These are phyloP conservation scores for Pogonophryne albipinna DNA, from an alignment of 2,797 vertebrate species.

Conservation along the genomic window DNA sequence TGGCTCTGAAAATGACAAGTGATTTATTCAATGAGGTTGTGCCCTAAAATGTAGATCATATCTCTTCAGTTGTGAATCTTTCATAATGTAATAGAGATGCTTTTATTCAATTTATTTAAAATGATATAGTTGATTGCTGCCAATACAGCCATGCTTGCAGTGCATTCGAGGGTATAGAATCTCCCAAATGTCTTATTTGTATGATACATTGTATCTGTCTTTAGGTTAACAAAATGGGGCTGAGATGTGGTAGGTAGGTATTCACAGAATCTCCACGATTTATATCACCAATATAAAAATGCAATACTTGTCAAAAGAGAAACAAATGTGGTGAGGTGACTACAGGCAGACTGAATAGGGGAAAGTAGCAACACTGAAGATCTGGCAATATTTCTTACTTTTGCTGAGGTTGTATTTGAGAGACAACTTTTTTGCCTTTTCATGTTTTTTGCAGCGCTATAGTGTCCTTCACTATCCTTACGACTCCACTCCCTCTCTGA, in stretches of 20 bases:
- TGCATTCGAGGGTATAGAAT: neutral
- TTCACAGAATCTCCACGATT: neutral
- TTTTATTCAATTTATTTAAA: neutral
- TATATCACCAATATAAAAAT: neutral
- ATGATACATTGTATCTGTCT: neutral
- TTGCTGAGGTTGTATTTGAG: constrained; percentile 8
- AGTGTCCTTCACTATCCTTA: constrained; percentile 1
- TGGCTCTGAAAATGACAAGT: constrained; percentile 46
- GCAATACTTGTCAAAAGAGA: neutral
- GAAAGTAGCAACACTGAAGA: neutral
- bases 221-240: neutral
- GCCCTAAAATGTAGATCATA: neutral
- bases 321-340: neutral
- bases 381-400: neutral
- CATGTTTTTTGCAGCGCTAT: neutral
- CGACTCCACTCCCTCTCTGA: constrained; percentile 24
- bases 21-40: constrained; percentile 24
- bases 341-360: neutral
- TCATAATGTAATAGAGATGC: neutral
- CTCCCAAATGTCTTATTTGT: neutral
- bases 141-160: neutral
- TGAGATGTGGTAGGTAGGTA: too few species aligned
- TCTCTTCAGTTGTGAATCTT: neutral
- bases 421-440: neutral
- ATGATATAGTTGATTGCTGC: neutral